Evolutionary conservation across 2,888 invertebrate species (phyloP), one percentile per base, ranked within the genome.

Genomic region (Choreutis nemorana): DNA sequence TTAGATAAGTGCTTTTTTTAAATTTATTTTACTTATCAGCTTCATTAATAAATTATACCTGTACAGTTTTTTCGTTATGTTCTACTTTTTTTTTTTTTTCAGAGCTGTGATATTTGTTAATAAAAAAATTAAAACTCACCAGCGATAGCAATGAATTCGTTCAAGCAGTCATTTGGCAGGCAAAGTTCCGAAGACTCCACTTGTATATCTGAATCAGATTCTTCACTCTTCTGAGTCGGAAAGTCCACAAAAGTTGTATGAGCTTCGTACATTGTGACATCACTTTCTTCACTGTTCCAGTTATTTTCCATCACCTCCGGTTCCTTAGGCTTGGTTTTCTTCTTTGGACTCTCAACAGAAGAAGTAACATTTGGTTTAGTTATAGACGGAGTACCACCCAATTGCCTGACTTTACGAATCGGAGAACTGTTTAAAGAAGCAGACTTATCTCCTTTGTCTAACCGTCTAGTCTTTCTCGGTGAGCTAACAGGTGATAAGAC

Each of bases 241-340:
- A 68, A 59, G 29, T 77, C 77, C 0, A 61, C 52, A 32, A 60
- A 62, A 0, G 73, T 73, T n/a, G 77, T 73, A 20, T 75, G 75
- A 0, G 75, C 58, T 39, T 80, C 80, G 2, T 79, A 80, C 79
- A 79, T 78, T 0, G 78, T 79, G 0, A 79, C 54, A 35, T 79
- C 79, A 31, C 66, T 71, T 20, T 78, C 78, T 9, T 65, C 73
- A 9, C 48, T 26, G 32, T 46, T 51, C 45, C 66, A 67, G 1
- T 55, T 46, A 7, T 62, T 53, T 26, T 58, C 59, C 1, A 58
- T 65, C 0, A 67, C 60, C 7, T 55, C 30, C 0, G 56, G 48
- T 24, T 50, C 51, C 33, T 73, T 77, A 10, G 50, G 34, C 26
- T 70, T 73, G 0, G 63, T 44, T 31, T 67, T 67, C 40, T 72